Evolutionary conservation across 2,113 vertebrate genomes (phyloP).

Genomic region (Pseudonaja textilis): DNA sequence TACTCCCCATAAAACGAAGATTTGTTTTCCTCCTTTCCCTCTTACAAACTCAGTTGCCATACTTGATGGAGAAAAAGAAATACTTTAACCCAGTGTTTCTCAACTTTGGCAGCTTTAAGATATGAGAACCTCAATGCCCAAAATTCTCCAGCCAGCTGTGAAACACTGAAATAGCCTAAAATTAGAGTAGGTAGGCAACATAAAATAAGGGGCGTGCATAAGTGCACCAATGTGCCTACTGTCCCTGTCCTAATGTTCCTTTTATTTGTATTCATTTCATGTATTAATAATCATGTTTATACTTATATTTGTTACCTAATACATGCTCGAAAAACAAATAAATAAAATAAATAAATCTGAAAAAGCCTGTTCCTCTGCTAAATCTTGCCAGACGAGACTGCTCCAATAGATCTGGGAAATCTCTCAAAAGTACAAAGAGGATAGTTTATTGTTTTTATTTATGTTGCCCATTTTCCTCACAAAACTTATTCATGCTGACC

Average conservation of each 20-base stretch:
- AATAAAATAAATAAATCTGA: too few species aligned
- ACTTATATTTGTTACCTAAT: too few species aligned
- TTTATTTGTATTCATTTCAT: too few species aligned
- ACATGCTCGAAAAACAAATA: too few species aligned
- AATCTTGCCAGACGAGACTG: too few species aligned
- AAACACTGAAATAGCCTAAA: background rate
- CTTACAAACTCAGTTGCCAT: background rate
- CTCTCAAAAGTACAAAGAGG: background rate
- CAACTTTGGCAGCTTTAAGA: background rate
- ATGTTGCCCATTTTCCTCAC: background rate
- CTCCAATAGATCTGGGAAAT: background rate
- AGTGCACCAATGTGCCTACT: too few species aligned
- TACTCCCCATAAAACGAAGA: background rate
- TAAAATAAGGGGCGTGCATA: too few species aligned
- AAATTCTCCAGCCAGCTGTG: background rate
- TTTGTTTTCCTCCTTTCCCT: background rate
- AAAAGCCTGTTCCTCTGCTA: too few species aligned
- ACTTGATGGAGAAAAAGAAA: background rate
- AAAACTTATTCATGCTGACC: slow-evolving; percentile 7
- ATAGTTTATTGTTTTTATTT: background rate
- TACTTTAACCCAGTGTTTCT: background rate
- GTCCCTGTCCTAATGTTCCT: too few species aligned
- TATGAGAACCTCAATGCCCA: background rate
- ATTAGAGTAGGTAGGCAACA: background rate
- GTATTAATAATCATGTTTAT: too few species aligned